phyloP scores from a whole-genome alignment of 2,888 invertebrate species.

The Pyralis farinalis region DNA sequence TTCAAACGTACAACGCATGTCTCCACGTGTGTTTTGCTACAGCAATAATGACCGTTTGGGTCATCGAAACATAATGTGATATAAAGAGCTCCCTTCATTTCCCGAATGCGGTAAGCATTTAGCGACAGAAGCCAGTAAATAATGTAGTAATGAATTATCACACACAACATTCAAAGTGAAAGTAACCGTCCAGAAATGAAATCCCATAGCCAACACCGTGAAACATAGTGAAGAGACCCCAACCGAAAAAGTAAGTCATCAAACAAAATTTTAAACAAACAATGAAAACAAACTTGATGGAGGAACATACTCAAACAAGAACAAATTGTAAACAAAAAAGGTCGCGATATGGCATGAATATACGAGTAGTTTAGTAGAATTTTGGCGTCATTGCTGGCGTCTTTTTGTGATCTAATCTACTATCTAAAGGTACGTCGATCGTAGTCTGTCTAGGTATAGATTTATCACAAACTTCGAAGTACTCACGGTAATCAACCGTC shows the following conservation, averaged over 20 bases:
- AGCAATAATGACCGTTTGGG: too few species aligned
- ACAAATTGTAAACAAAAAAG: neutral
- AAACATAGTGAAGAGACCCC: constrained; percentile 45
- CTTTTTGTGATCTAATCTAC: too few species aligned
- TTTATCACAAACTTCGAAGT: too few species aligned
- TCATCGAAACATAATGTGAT: too few species aligned
- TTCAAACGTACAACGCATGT: too few species aligned
- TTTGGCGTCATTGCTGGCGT: too few species aligned
- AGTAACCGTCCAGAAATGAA: constrained; percentile 50
- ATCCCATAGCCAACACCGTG: constrained; percentile 66
- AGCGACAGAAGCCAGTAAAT: neutral
- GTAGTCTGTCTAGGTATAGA: too few species aligned
- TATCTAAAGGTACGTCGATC: too few species aligned
- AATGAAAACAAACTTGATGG: constrained; percentile 22
- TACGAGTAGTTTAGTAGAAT: too few species aligned
- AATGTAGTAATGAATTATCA: constrained; percentile 29
- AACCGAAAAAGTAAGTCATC: constrained; percentile 59
- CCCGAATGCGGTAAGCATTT: neutral
- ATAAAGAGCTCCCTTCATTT: neutral
- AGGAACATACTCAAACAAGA: neutral
- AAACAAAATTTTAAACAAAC: constrained; percentile 47
- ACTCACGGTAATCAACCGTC: too few species aligned
- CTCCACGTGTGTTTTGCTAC: too few species aligned
- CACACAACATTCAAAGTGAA: constrained; percentile 33
- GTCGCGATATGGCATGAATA: constrained; percentile 1